Evolutionary conservation across 2,888 invertebrate genomes (phyloP).

Genomic region (Nomada ruficornis): DNA sequence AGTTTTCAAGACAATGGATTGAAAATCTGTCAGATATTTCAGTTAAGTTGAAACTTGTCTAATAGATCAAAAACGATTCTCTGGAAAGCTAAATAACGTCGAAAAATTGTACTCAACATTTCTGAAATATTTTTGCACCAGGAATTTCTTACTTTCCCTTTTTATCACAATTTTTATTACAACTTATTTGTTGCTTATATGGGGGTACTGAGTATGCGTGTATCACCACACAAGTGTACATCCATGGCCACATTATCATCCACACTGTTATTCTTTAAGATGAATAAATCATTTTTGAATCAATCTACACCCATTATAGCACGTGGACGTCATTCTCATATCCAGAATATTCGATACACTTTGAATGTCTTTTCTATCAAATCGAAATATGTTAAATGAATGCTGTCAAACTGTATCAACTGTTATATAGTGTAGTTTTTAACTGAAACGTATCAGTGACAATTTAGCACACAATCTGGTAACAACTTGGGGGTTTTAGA

Average conservation of each 20-base stretch:
- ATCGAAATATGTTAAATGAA: conserved; percentile 63
- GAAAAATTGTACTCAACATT: too few relatives aligned
- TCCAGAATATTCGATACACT: conserved; percentile 79
- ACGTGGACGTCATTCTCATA: conserved; percentile 2
- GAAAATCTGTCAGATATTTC: too few relatives aligned
- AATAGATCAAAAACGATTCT: too few relatives aligned
- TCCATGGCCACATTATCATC: conserved; percentile 85
- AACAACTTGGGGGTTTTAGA: conserved; percentile 36
- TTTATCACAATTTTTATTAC: too few relatives aligned
- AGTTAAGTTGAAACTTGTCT: too few relatives aligned
- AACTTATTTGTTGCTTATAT: too few relatives aligned
- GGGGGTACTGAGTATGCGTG: too few relatives aligned
- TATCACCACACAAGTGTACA: conserved; percentile 75
- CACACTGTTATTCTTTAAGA: conserved; percentile 82
- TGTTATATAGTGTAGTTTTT: conserved; percentile 69
- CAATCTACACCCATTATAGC: conserved; percentile 14
- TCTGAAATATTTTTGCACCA: too few relatives aligned
- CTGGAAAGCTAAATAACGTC: too few relatives aligned
- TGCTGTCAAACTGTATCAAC: conserved; percentile 81
- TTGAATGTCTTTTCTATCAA: conserved; percentile 75
- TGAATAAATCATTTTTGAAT: conserved; percentile 22
- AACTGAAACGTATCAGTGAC: conserved; percentile 45
- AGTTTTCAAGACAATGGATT: too few relatives aligned
- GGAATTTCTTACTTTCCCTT: too few relatives aligned
- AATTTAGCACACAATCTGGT: conserved; percentile 54